Percentiles rank a stretch among this genome's conserved stretches.
Evolutionary conservation across 1,140 invertebrate genomes (phyloP).

Genomic region (Drosophila malerkotliana): DNA sequence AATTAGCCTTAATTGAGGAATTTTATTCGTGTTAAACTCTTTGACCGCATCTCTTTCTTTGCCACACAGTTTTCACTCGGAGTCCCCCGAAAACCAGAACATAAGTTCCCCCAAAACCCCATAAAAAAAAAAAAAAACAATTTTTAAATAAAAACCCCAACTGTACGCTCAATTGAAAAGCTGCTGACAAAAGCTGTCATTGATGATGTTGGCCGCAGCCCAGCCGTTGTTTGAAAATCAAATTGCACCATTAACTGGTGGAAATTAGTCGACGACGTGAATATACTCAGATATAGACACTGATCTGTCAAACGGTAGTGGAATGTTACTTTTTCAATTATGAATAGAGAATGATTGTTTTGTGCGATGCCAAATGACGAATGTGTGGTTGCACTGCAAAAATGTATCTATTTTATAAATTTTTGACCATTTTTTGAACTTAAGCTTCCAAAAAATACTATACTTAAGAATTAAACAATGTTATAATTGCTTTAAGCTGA

Average conservation of each 20-base stretch:
- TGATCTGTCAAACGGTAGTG: constrained; percentile 72
- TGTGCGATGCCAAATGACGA: constrained; percentile 44
- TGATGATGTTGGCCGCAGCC: constrained; percentile 49
- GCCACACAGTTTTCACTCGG: constrained; percentile 51
- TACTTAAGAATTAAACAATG: too few relatives aligned
- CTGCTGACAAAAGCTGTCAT: constrained; percentile 82
- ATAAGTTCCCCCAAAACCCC: constrained; percentile 5
- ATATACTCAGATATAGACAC: constrained; percentile 21
- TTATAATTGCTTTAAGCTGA: neutral
- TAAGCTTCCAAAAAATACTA: too few relatives aligned
- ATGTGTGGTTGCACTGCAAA: constrained; percentile 25
- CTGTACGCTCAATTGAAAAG: constrained; percentile 68
- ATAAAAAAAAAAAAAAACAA: constrained; percentile 2
- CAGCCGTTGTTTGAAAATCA: constrained; percentile 71
- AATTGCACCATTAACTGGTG: constrained; percentile 76
- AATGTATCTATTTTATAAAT: neutral
- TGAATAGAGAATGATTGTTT: constrained; percentile 78
- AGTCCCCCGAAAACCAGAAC: constrained; percentile 36
- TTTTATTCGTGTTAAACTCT: constrained; percentile 79
- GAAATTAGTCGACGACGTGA: constrained; percentile 61
- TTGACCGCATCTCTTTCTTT: constrained; percentile 69
- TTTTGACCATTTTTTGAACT: too few relatives aligned
- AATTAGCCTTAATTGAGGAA: constrained; percentile 80
- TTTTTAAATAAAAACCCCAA: constrained; percentile 1
- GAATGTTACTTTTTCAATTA: constrained; percentile 78